Base-by-base conservation (phyloP, 2,888 invertebrate species). In the Cerastis leucographa region DNA sequence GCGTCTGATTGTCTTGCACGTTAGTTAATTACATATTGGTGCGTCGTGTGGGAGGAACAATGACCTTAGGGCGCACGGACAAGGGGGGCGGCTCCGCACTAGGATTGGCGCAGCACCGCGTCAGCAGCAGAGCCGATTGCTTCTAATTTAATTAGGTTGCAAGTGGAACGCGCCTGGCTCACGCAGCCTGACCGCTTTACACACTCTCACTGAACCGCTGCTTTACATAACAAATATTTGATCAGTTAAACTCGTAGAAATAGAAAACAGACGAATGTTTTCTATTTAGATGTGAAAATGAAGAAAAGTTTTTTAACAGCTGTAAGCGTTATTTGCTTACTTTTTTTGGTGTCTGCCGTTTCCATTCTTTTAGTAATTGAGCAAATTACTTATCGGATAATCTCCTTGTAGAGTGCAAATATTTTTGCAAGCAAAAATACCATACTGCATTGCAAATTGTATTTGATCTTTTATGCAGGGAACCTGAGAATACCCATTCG, bases 141-240 rank as follows among this genome's bases (percentile, higher is more conserved):
- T 92, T 91, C 93, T 96, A 96, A 96, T 96, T 96, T 90, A 96
- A 96, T 96, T 96, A 96, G 90, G 85, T 88, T 92, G 92, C 94
- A 94, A 95, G 93, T 95, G 91, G 95, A 95, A 93, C 95, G 92
- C 91, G 92, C 90, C 87, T 85, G 89, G 89, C 89, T 89, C 88
- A 88, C 89, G 88, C 86, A 75, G 84, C 87, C 90, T 90, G 90
- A 87, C 90, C 90, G 88, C 89, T 87, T 89, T 89, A 87, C 89
- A 86, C 89, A 90, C 85, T 88, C 87, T 88, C 88, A 87, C 86
- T 86, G 85, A 84, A 68, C 70, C 70, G 59, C 79, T 73, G 71
- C 81, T 89, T 89, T 90, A 91, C 86, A 88, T 90, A 89, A 89
- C 85, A 78, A 89, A 75, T 51, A 51, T 68, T 65, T 56, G 62